These are phyloP conservation scores for Diarsia brunnea DNA, from an alignment of 2,888 invertebrate genomes.

Conservation along the genomic window DNA sequence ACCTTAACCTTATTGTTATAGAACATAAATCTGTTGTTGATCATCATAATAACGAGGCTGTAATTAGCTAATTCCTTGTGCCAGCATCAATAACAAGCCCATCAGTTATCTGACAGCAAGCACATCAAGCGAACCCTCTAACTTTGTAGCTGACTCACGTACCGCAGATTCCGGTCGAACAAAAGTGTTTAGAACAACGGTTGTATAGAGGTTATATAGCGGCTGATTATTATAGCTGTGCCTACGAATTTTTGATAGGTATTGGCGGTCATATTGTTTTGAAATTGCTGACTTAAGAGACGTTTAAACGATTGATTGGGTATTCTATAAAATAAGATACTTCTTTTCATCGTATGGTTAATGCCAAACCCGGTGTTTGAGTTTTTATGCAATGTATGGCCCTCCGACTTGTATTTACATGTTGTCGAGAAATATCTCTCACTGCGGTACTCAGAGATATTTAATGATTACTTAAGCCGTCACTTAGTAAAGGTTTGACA, in stretches of 20 bases:
- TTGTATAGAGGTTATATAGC: background rate
- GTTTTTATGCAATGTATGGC: too few species aligned
- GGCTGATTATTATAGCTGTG: background rate
- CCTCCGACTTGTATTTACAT: too few species aligned
- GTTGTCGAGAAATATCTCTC: too few species aligned
- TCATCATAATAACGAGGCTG: conserved; percentile 13
- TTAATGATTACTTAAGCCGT: too few species aligned
- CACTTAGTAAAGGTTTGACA: too few species aligned
- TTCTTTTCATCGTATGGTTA: too few species aligned
- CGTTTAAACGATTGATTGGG: background rate
- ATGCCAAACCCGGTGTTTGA: too few species aligned
- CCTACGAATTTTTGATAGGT: background rate
- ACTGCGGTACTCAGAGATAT: too few species aligned
- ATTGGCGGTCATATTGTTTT: background rate
- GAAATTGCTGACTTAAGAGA: too few species aligned
- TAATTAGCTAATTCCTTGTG: conserved; percentile 25
- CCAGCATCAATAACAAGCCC: conserved; percentile 44
- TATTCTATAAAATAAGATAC: background rate
- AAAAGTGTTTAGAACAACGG: conserved; percentile 49
- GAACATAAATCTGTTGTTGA: background rate
- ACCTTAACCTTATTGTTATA: background rate
- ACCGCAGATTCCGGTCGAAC: conserved; percentile 30
- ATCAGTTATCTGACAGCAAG: conserved; percentile 39
- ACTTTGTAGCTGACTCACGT: conserved; percentile 56
- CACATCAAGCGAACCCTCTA: conserved; percentile 40